phyloP scores from a whole-genome alignment of 2,888 invertebrate genomes.

The Catocala sponsa region DNA sequence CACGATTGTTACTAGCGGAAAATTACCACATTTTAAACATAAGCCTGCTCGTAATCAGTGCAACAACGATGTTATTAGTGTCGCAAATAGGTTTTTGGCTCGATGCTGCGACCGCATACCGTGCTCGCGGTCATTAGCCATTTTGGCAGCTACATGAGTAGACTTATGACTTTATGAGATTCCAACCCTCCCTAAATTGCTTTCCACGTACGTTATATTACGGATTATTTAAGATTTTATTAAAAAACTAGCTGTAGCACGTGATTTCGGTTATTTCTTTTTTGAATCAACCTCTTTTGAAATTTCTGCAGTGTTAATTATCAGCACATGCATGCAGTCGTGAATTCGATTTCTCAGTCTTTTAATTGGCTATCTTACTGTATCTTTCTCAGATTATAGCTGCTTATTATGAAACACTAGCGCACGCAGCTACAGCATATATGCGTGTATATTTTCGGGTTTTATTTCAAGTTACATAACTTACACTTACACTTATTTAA shows the following conservation, averaged over 20 bases:
- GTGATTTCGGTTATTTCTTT: too few relatives aligned
- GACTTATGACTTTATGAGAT: slow-evolving; percentile 79
- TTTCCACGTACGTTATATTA: slow-evolving; percentile 38
- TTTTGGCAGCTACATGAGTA: slow-evolving; percentile 77
- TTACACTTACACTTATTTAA: too few relatives aligned
- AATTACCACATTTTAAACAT: slow-evolving; percentile 4
- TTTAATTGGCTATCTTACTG: too few relatives aligned
- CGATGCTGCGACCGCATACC: slow-evolving; percentile 76
- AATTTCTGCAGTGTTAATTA: too few relatives aligned
- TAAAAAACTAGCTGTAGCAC: slow-evolving; percentile 21
- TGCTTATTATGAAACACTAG: too few relatives aligned
- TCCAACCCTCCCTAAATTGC: slow-evolving; percentile 56
- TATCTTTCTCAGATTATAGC: too few relatives aligned
- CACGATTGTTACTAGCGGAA: neutral
- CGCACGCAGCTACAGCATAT: too few relatives aligned
- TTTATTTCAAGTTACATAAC: too few relatives aligned
- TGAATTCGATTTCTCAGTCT: too few relatives aligned
- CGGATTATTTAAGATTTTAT: slow-evolving; percentile 43
- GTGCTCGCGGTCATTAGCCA: slow-evolving; percentile 83
- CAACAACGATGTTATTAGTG: slow-evolving; percentile 76
- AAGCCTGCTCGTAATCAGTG: slow-evolving; percentile 52
- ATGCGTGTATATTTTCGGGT: too few relatives aligned
- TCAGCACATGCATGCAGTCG: too few relatives aligned
- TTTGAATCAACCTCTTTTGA: too few relatives aligned
- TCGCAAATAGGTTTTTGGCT: slow-evolving; percentile 85